A percentile compares a stretch with the other conserved stretches of the same genome.
These are phyloP conservation scores for Anthopleura xanthogrammica DNA, from an alignment of 92 coral and sea anemone genomes.

Conservation along the genomic window DNA sequence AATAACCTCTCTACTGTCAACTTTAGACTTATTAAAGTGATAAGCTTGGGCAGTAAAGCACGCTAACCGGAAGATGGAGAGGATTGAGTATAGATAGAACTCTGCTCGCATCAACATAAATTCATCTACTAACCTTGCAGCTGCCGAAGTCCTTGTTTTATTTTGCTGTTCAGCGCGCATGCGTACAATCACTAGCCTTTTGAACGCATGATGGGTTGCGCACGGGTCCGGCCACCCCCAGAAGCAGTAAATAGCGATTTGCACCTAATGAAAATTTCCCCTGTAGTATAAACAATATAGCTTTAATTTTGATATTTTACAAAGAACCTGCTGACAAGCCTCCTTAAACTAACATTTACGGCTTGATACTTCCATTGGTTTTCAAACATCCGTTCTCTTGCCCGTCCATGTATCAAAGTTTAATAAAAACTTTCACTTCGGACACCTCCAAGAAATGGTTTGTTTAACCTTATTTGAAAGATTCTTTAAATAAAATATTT, in stretches of 20 bases:
- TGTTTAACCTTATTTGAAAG: conserved; percentile 72
- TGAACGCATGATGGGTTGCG: conserved; percentile 12
- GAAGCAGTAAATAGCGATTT: conserved; percentile 37
- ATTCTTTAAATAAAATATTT: conserved; percentile 49
- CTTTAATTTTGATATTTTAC: conserved; percentile 65
- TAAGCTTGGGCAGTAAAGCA: conserved; percentile 38
- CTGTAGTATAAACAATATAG: conserved; percentile 55
- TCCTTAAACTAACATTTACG: conserved; percentile 72
- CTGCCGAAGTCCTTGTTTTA: conserved; percentile 59
- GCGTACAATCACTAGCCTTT: conserved; percentile 44
- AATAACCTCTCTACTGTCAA: conserved; percentile 50
- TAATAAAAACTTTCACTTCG: conserved; percentile 56
- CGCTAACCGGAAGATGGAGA: conserved; percentile 71
- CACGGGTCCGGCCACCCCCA: conserved; percentile 38
- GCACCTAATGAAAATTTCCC: conserved; percentile 39
- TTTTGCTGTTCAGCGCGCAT: conserved; percentile 63
- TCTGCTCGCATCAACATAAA: conserved; percentile 24
- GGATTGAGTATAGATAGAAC: conserved; percentile 57
- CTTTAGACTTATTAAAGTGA: conserved; percentile 42
- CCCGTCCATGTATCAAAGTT: conserved; percentile 48
- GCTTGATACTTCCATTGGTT: conserved; percentile 54
- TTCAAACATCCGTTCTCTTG: conserved; percentile 75
- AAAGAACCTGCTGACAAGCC: conserved; percentile 77
- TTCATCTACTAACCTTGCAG: conserved; percentile 51
- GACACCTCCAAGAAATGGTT: conserved; percentile 49